These are phyloP conservation scores for Nematostella vectensis DNA, from an alignment of 92 coral and sea anemone genomes.

Conservation along the genomic window DNA sequence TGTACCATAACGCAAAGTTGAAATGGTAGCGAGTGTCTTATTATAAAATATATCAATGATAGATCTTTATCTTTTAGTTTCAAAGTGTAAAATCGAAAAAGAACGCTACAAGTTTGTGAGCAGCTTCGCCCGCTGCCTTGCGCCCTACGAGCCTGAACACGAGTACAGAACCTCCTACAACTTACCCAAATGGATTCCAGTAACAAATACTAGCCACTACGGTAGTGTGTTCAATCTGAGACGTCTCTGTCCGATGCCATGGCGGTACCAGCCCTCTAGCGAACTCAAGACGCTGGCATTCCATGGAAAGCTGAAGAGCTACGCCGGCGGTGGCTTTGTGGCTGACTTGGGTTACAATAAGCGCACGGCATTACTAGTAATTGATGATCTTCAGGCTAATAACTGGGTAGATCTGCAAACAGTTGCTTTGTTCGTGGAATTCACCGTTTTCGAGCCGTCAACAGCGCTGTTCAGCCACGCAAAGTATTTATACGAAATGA, in stretches of 20 bases:
- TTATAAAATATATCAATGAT: no score
- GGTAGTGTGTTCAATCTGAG: slow-evolving; percentile 35
- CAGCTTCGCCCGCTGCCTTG: slow-evolving; percentile 40
- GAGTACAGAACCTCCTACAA: slow-evolving; percentile 53
- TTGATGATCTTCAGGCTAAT: slow-evolving; percentile 43
- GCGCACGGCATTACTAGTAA: slow-evolving; percentile 67
- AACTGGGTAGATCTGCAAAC: slow-evolving; percentile 75
- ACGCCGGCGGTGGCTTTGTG: slow-evolving; percentile 83
- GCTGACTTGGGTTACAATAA: slow-evolving; percentile 85
- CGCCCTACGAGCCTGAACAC: slow-evolving; percentile 37
- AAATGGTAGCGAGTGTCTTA: no score
- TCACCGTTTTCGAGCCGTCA: slow-evolving; percentile 81
- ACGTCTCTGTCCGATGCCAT: slow-evolving; percentile 71
- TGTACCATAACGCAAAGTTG: no score
- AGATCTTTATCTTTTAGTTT: slow-evolving; percentile 15
- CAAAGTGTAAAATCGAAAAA: slow-evolving; percentile 35
- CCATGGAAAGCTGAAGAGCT: slow-evolving; percentile 34
- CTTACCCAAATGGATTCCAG: slow-evolving; percentile 75
- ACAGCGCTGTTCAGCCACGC: slow-evolving; percentile 70
- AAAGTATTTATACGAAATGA: slow-evolving; percentile 51
- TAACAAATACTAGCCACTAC: slow-evolving; percentile 44
- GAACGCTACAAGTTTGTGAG: slow-evolving; percentile 4
- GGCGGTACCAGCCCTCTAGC: slow-evolving; percentile 64
- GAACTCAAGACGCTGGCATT: slow-evolving; percentile 46
- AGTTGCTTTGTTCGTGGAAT: slow-evolving; percentile 61